Percentiles rank a stretch among this genome's conserved stretches.
These are phyloP conservation scores for Phocoena sinus DNA, from an alignment of 2,113 vertebrate genomes.

Conservation along the genomic window DNA sequence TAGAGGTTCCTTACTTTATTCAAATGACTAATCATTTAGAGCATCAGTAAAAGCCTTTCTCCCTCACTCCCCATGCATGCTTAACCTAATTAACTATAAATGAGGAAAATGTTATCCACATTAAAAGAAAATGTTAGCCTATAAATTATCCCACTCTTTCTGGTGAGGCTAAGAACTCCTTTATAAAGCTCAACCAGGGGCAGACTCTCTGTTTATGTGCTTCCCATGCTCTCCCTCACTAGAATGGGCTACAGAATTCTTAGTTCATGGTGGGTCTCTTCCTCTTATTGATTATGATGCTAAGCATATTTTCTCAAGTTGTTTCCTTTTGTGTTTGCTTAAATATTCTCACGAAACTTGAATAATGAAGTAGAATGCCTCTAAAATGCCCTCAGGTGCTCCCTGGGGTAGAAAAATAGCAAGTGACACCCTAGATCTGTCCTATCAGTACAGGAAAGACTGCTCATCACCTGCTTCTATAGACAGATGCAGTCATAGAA, in stretches of 20 bases:
- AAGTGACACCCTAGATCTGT: background rate
- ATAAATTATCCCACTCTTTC: slow-evolving; percentile 82
- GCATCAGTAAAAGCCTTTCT: slow-evolving; percentile 81
- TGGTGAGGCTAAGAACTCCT: slow-evolving; percentile 70
- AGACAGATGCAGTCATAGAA: background rate
- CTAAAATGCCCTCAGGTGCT: background rate
- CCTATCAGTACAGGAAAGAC: background rate
- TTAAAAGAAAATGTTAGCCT: slow-evolving; percentile 87
- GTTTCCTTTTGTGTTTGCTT: background rate
- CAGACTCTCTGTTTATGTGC: background rate
- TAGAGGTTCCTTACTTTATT: slow-evolving; percentile 80
- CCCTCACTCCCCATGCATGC: slow-evolving; percentile 82
- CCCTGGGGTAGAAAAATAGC: background rate
- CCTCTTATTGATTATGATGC: background rate
- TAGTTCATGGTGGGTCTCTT: background rate
- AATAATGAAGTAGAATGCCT: background rate
- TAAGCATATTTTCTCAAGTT: background rate
- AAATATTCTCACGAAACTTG: background rate
- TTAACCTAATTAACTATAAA: slow-evolving; percentile 88
- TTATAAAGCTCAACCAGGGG: slow-evolving; percentile 60
- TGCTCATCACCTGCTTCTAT: background rate
- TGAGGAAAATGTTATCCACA: slow-evolving; percentile 85
- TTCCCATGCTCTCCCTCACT: background rate
- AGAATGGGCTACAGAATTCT: background rate
- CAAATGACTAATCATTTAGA: slow-evolving; percentile 84